Evolutionary conservation across 2,797 vertebrate genomes (phyloP).

Genomic region (Tenualosa thibaudeaui): DNA sequence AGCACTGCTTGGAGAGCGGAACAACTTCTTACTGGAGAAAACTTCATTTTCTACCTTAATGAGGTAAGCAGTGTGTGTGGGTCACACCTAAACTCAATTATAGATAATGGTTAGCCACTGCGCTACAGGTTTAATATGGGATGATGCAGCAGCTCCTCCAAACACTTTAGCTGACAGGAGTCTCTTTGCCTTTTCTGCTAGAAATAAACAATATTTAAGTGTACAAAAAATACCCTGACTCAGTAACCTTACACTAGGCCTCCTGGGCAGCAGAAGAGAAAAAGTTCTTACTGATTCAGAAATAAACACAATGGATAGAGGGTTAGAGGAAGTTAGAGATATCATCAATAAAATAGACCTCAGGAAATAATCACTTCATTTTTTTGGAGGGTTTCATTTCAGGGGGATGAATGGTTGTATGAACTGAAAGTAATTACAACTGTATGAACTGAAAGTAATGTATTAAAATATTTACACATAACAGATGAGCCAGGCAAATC

Average conservation of each 20-base stretch:
- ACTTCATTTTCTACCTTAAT: slow-evolving; percentile 25
- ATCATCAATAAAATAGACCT: neutral
- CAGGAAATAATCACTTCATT: neutral
- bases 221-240: neutral
- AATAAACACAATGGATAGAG: neutral
- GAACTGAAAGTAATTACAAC: neutral
- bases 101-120: slow-evolving; percentile 25
- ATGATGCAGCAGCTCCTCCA: neutral
- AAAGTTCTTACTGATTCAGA: neutral
- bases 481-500: slow-evolving; percentile 1
- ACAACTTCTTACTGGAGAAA: slow-evolving; percentile 22
- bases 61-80: neutral
- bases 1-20: neutral
- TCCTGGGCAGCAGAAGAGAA: neutral
- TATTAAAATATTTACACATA: slow-evolving; percentile 10
- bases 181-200: neutral
- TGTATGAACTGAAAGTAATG: slow-evolving; percentile 1
- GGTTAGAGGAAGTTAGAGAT: neutral
- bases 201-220: neutral
- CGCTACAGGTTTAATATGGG: neutral
- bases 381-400: neutral
- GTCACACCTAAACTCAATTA: slow-evolving; percentile 37
- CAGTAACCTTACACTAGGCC: neutral
- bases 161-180: neutral
- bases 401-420: neutral